A percentile compares a stretch with the other conserved stretches of the same genome.
These are phyloP conservation scores for Camelus bactrianus DNA, from an alignment of 2,113 vertebrate species.

Conservation along the genomic window DNA sequence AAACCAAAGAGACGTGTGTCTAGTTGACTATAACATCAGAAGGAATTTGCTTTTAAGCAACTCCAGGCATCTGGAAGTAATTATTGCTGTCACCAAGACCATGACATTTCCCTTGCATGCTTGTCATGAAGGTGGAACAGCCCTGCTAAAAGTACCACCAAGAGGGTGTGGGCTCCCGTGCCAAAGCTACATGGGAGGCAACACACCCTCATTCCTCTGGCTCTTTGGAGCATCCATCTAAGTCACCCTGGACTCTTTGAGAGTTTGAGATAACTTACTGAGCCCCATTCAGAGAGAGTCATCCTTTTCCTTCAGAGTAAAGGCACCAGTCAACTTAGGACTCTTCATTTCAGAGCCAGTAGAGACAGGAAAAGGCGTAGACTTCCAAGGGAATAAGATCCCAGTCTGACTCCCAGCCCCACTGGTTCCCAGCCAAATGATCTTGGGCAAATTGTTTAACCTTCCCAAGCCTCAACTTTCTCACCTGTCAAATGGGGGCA, in stretches of 20 bases:
- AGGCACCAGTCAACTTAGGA: neutral
- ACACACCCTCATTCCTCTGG: neutral
- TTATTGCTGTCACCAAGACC: neutral
- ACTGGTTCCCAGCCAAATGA: neutral
- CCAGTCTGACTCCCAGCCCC: neutral
- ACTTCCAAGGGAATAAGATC: neutral
- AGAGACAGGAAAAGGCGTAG: neutral
- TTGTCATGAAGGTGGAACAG: neutral
- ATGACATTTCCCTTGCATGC: neutral
- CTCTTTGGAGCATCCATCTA: fast-evolving
- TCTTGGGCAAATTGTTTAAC: neutral
- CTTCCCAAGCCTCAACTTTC: neutral
- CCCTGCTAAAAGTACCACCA: neutral
- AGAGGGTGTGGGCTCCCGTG: neutral
- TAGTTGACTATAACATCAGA: neutral
- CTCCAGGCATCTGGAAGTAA: neutral
- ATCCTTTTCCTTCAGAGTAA: neutral
- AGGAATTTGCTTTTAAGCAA: neutral
- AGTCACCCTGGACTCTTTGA: neutral
- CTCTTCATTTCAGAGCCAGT: neutral
- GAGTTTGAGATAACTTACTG: neutral
- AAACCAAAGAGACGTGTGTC: neutral
- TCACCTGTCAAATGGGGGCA: neutral
- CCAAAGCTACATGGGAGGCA: neutral
- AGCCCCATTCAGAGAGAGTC: neutral